Base-by-base conservation (phyloP, 2,888 invertebrate genomes). In the Lobophora halterata region DNA sequence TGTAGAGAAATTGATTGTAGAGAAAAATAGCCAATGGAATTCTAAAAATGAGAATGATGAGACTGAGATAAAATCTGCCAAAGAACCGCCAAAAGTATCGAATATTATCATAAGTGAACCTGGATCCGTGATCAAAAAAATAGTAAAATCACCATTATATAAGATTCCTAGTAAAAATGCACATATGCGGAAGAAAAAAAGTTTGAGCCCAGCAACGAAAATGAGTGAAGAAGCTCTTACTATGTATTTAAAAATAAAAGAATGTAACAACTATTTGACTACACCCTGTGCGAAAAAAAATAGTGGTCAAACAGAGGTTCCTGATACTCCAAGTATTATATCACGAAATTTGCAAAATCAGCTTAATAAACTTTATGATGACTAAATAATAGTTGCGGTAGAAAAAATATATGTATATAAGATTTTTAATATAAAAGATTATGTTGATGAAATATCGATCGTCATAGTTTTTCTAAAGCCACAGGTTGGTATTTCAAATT, bases 161-260 rank as follows among this genome's bases (percentile, higher is more conserved):
- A 81, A 72, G 47, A 79, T 85, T 57, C 81, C 81, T 17, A 83
- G n/a, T n/a, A n/a, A n/a, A 71, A 40, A 85, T 72, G 45, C 75
- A 67, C 52, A 36, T 57, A 4, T 67, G 70, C 53, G 52, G 79
- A 23, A 68, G 71, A 31, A 85, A 80, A 57, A 82, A 72, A 19
- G 65, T 78, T 0, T 55, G n/a, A 69, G 73, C 1, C 77, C 82
- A 0, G 52, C 49, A 1, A 78, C 70, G 49, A 59, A 67, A 6
- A 59, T 58, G 52, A 66, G 70, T 1, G 56, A 55, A 3, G 66
- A 50, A 56, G 85, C 82, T 5, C 46, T 76, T 3, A 67, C 60
- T 42, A 73, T 85, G 65, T 86, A 87, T 16, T 67, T 83, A 75
- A 58, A 80, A 44, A 77, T 82, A 70, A 87, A 83, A 25, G 69